These are phyloP conservation scores for Lithosia quadra DNA, from an alignment of 2,888 invertebrate species.

Conservation along the genomic window DNA sequence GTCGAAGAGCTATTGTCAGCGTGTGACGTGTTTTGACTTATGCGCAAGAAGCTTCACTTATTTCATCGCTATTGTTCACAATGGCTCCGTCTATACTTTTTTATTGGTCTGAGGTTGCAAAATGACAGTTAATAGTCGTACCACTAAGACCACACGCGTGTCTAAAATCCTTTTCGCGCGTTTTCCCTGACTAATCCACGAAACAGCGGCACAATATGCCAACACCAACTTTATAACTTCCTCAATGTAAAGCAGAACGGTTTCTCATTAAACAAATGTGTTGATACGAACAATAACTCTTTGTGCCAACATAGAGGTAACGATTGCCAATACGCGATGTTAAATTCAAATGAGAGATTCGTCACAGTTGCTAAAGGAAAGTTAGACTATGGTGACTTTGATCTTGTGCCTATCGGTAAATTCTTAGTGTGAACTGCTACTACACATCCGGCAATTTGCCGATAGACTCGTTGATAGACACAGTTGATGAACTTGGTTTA, in stretches of 20 bases:
- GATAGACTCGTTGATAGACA: too few relatives aligned
- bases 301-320: constrained; percentile 35
- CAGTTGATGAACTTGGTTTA: too few relatives aligned
- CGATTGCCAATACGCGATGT: constrained; percentile 60
- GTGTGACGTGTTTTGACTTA: too few relatives aligned
- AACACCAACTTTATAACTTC: constrained; percentile 34
- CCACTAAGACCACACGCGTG: constrained; percentile 17
- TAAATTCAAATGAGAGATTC: constrained; percentile 68
- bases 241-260: constrained; percentile 28
- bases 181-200: constrained; percentile 21
- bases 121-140: constrained; percentile 3
- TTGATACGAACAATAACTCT: constrained; percentile 42
- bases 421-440: too few relatives aligned
- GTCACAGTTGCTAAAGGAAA: constrained; percentile 56
- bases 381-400: constrained; percentile 35
- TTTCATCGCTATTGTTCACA: too few relatives aligned
- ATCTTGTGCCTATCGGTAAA: not conserved
- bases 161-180: constrained; percentile 17
- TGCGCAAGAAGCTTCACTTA: too few relatives aligned
- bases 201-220: constrained; percentile 18
- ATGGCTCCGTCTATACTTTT: too few relatives aligned
- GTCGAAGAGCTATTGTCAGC: too few relatives aligned
- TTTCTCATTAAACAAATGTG: constrained; percentile 33
- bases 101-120: too few relatives aligned
- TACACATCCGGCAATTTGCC: too few relatives aligned